These are phyloP conservation scores for Cephus spinipes DNA, from an alignment of 2,888 invertebrate species.

Conservation along the genomic window DNA sequence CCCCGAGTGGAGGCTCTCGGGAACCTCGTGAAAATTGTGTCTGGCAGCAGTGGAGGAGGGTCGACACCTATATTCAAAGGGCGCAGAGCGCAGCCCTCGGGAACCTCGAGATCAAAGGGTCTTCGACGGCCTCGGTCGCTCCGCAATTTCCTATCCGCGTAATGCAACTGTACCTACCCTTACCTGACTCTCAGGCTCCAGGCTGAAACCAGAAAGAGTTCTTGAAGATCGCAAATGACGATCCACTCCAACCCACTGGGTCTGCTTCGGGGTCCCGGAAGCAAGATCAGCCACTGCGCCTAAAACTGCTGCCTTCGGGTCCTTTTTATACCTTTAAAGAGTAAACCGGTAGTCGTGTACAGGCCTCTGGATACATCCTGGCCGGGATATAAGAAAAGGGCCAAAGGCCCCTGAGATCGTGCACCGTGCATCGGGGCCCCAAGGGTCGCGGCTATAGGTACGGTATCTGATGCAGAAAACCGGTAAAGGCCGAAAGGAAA, in stretches of 20 bases:
- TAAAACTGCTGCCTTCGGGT: neutral
- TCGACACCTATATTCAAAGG: slow-evolving; percentile 59
- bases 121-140: slow-evolving; percentile 30
- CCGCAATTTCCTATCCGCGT: slow-evolving; percentile 10
- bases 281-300: neutral
- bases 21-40: slow-evolving; percentile 60
- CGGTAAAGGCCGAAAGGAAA: slow-evolving; percentile 62
- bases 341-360: neutral
- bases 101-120: slow-evolving; percentile 54
- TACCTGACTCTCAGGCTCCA: neutral
- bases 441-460: slow-evolving; percentile 50
- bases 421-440: slow-evolving; percentile 10
- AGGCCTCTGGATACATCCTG: neutral
- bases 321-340: neutral
- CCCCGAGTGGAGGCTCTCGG: slow-evolving; percentile 13
- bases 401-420: slow-evolving; percentile 30
- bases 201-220: neutral
- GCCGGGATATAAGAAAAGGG: slow-evolving; percentile 20
- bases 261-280: neutral
- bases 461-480: slow-evolving; percentile 66
- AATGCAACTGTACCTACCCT: slow-evolving; percentile 14
- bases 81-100: slow-evolving; percentile 39
- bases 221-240: neutral
- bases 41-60: slow-evolving; percentile 54
- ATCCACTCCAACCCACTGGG: neutral